Percentiles rank a stretch among this genome's conserved stretches.
phyloP scores from a whole-genome alignment of 2,888 invertebrate genomes.

The Drosophila helvetica region DNA sequence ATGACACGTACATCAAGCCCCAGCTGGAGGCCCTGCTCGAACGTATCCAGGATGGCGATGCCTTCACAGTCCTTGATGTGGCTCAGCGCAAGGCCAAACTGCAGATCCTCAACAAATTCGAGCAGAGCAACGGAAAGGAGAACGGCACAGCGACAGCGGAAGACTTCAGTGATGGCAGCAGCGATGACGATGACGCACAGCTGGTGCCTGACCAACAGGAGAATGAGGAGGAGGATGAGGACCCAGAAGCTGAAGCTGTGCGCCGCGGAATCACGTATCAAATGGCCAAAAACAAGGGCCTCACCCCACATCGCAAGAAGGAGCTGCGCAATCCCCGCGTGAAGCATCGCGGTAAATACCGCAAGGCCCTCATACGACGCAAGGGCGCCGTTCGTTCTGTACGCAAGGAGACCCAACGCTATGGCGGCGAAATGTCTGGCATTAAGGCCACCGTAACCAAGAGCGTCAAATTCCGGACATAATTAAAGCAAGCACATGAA shows the following conservation, averaged over 20 bases:
- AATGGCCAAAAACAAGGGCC: conserved; percentile 97
- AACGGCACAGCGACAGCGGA: neutral
- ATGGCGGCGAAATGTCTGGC: conserved; percentile 96
- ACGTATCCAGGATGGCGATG: conserved; percentile 84
- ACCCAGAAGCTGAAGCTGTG: conserved; percentile 79
- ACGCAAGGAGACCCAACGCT: conserved; percentile 91
- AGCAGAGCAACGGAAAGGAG: conserved; percentile 46
- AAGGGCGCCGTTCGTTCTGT: conserved; percentile 96
- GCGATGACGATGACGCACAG: conserved; percentile 84
- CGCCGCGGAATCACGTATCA: conserved; percentile 95
- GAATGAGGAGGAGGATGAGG: conserved; percentile 84
- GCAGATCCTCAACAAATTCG: conserved; percentile 54
- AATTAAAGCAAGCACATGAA: conserved; percentile 32
- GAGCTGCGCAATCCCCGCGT: conserved; percentile 97
- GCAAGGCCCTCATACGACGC: conserved; percentile 95
- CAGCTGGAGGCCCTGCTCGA: conserved; percentile 88
- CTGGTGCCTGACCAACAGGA: conserved; percentile 85
- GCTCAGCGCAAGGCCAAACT: conserved; percentile 58
- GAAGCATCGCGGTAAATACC: conserved; percentile 95
- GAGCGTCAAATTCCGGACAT: conserved; percentile 92
- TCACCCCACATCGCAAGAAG: conserved; percentile 95
- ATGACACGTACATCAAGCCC: conserved; percentile 87
- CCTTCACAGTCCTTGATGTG: conserved; percentile 68
- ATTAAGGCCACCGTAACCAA: conserved; percentile 95
- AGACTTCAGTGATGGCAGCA: neutral